Conservation (phyloP, 2,888 invertebrate genomes). For the Bugula neritina region DNA sequence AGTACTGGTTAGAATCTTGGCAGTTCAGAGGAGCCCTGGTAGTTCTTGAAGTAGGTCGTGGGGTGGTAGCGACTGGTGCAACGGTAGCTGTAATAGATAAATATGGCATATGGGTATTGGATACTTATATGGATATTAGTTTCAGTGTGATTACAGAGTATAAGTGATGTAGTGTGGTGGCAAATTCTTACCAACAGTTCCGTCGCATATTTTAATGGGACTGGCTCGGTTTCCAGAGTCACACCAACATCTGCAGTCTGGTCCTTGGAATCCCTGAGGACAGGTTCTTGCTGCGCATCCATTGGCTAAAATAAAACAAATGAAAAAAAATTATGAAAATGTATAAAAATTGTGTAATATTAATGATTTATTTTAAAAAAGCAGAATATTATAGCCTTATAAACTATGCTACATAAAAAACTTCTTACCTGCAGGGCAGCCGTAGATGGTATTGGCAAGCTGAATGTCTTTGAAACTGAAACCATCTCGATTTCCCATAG, state of each 20-base stretch:
- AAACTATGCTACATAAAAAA: too few species aligned
- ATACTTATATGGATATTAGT: too few species aligned
- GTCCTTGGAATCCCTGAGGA: conserved; percentile 24
- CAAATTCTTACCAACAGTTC: not conserved
- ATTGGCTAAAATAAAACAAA: conserved; percentile 7
- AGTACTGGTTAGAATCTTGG: conserved; percentile 27
- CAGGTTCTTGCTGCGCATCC: not conserved
- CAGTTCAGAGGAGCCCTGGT: conserved; percentile 20
- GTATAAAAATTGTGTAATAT: too few species aligned
- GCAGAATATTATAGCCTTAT: too few species aligned
- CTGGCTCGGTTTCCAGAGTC: not conserved
- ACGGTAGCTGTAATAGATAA: not conserved
- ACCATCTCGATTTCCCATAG: conserved; percentile 30
- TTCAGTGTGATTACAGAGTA: too few species aligned
- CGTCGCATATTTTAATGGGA: conserved; percentile 5
- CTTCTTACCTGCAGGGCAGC: too few species aligned
- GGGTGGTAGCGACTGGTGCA: not conserved
- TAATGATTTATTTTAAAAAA: too few species aligned
- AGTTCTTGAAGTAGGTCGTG: not conserved
- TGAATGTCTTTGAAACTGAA: conserved; percentile 39
- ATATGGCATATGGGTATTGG: not conserved
- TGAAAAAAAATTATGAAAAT: too few species aligned
- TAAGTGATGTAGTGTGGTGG: too few species aligned
- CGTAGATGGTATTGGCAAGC: conserved; percentile 38
- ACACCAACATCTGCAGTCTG: conserved; percentile 19